Evolutionary conservation across 1,140 invertebrate species (phyloP).

Genomic region (Zaprionus davidi): DNA sequence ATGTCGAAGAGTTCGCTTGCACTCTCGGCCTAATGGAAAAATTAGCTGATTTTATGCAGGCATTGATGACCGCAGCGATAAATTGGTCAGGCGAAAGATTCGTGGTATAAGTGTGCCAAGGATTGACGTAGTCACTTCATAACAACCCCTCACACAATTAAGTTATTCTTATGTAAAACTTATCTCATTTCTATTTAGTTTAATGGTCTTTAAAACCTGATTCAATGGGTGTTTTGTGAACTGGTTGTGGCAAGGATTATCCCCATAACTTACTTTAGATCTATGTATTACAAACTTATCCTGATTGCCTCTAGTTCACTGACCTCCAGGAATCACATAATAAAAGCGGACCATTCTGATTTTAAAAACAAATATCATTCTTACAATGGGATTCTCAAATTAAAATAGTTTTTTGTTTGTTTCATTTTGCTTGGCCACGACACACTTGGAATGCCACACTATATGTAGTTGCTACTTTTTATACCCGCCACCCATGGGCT

Average conservation of each 20-base stretch:
- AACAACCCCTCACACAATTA: background rate
- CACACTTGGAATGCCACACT: slow-evolving; percentile 16
- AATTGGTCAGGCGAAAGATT: slow-evolving; percentile 18
- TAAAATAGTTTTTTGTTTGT: background rate
- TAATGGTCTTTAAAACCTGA: no score
- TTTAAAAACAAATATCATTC: slow-evolving; percentile 4
- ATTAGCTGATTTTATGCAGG: slow-evolving; percentile 64
- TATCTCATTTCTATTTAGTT: no score
- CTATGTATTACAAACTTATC: background rate
- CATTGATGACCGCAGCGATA: slow-evolving; percentile 28
- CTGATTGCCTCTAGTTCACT: slow-evolving; percentile 18
- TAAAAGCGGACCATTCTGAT: background rate
- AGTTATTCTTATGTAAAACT: background rate
- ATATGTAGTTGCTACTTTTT: slow-evolving; percentile 1
- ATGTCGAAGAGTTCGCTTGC: slow-evolving; percentile 44
- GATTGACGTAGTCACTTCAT: background rate
- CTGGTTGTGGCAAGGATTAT: no score
- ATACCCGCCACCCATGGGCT: background rate
- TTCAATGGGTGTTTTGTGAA: no score
- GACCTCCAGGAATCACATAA: slow-evolving; percentile 25
- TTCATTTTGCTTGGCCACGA: background rate
- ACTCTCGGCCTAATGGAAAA: slow-evolving; percentile 57
- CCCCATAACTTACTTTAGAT: background rate
- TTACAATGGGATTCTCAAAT: background rate
- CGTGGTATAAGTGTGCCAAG: slow-evolving; percentile 9